phyloP scores from a whole-genome alignment of 1,140 invertebrate genomes.

The Papilio xuthus region DNA sequence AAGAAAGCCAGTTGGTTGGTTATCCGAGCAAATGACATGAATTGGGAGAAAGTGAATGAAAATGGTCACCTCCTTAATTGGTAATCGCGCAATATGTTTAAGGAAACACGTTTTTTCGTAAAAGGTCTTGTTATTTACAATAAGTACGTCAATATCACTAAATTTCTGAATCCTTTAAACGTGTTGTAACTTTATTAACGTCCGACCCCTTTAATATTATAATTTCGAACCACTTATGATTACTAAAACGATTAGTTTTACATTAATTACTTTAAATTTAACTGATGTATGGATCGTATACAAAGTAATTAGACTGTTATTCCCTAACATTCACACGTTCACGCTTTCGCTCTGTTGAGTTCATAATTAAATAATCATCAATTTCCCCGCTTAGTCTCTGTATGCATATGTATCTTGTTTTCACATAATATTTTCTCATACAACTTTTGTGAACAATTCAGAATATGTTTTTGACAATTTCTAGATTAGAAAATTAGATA shows the following conservation, averaged over 20 bases:
- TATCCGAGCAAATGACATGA: background rate
- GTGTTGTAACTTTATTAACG: too few relatives aligned
- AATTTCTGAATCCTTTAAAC: background rate
- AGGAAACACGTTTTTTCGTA: background rate
- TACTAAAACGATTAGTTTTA: background rate
- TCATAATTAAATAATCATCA: background rate
- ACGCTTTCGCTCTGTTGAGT: background rate
- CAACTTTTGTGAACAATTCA: too few relatives aligned
- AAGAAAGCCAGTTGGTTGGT: background rate
- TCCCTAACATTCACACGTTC: too few relatives aligned
- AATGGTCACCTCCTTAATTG: background rate
- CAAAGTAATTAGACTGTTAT: too few relatives aligned
- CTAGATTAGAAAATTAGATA: too few relatives aligned
- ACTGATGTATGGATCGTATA: too few relatives aligned
- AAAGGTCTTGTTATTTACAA: slow-evolving; percentile 1
- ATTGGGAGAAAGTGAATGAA: slow-evolving; percentile 27
- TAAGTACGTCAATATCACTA: background rate
- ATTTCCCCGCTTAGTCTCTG: background rate
- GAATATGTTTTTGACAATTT: too few relatives aligned
- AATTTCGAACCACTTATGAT: too few relatives aligned
- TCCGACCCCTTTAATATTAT: too few relatives aligned
- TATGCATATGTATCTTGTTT: too few relatives aligned
- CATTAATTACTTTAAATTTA: background rate
- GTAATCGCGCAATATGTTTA: slow-evolving; percentile 2
- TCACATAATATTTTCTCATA: too few relatives aligned